These are phyloP conservation scores for Argyresthia goedartella DNA, from an alignment of 2,888 invertebrate species.

Conservation along the genomic window DNA sequence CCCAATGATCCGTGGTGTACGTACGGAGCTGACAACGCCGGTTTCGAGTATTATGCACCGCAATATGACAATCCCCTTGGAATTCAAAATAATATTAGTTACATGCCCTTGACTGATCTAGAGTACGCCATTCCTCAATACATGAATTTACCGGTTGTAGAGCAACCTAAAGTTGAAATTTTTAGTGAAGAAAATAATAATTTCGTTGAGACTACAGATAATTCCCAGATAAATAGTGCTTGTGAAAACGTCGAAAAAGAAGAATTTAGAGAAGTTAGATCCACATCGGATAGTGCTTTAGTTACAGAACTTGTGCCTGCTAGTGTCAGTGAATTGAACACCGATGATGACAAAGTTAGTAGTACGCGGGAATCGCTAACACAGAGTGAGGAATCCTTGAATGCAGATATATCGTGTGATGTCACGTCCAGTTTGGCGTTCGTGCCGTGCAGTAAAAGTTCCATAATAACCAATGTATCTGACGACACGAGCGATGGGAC, in stretches of 20 bases:
- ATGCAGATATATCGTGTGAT: conserved; percentile 56
- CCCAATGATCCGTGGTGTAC: conserved; percentile 59
- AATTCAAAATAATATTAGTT: conserved; percentile 40
- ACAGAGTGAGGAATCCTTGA: conserved; percentile 52
- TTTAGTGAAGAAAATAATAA: conserved; percentile 14
- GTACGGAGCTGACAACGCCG: conserved; percentile 40
- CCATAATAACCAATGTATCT: conserved; percentile 53
- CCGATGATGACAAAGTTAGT: conserved; percentile 33
- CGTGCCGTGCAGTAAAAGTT: conserved; percentile 53
- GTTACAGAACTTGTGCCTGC: conserved; percentile 14
- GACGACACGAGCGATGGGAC: conserved; percentile 60
- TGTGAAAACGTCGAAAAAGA: too few species aligned
- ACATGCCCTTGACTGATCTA: conserved; percentile 56
- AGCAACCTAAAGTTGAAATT: conserved; percentile 33
- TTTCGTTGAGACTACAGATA: conserved; percentile 18
- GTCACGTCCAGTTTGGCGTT: conserved; percentile 62
- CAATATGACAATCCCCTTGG: conserved; percentile 39
- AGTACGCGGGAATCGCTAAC: conserved; percentile 40
- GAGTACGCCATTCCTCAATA: conserved; percentile 58
- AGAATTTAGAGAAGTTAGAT: conserved; percentile 9
- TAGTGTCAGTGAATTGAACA: conserved; percentile 23
- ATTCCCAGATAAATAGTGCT: conserved; percentile 17
- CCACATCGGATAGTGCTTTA: too few species aligned
- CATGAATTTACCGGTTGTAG: conserved; percentile 48
- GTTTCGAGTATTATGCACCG: conserved; percentile 48